Evolutionary conservation across 2,113 vertebrate genomes (phyloP), one percentile per base, ranked within the genome.

Genomic region (Aegypius monachus): DNA sequence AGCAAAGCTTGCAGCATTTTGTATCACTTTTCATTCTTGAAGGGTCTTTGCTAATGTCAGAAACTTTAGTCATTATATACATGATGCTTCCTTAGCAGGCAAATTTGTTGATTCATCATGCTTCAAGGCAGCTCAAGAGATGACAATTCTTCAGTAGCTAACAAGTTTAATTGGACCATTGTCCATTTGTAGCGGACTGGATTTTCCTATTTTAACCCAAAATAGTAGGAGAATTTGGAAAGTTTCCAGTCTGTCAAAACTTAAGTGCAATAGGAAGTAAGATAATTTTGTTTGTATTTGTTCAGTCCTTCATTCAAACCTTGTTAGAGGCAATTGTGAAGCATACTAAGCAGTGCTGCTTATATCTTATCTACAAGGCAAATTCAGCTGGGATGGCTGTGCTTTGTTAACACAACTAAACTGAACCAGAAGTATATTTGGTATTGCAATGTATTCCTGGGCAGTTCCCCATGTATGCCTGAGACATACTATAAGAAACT

Each of bases 231-330:
- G 53, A 95, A 61, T 93, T 96, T 92, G 70, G 62, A 77, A 59
- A 42, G 17, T 62, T 90, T 95, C 86, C 78, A 61, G 23, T 68
- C 70, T 93, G 62, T 90, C 87, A 90, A 94, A 96, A 87, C 43
- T 82, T n/a, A 58, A 85, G 72, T 91, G 73, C n/a, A 70, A 36
- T 36, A 52, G 47, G 66, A 95, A 85, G 48, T n/a, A 89, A 79
- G 70, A 87, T 91, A 79, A 95, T 90, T 95, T 88, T 94, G 53
- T 95, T 95, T 93, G 70, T 89, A 38, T 87, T 90, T 95, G 38
- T 87, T 77, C 70, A 73, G 81, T 84, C 71, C 72, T 96, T 93
- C 85, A 56, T 72, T 94, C 86, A 93, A 77, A 66, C 63, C 61
- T 89, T 53, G 53, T 93, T 85, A 81, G 84, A 88, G 63, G 58